These are phyloP conservation scores for Agelastica alni DNA, from an alignment of 2,888 invertebrate genomes.

Conservation along the genomic window DNA sequence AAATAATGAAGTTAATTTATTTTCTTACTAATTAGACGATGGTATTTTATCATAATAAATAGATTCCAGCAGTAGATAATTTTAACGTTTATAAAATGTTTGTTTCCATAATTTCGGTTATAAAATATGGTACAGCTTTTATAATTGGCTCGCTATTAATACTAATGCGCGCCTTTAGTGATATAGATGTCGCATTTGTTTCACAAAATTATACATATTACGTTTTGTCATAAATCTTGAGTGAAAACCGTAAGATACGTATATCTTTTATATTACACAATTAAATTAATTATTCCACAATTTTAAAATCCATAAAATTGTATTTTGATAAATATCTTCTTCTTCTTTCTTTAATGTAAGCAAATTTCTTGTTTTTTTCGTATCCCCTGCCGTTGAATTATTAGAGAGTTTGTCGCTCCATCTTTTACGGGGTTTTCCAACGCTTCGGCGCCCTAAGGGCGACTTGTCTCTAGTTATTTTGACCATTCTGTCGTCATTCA, in stretches of 20 bases:
- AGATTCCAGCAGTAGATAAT: slow-evolving; percentile 34
- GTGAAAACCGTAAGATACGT: not conserved
- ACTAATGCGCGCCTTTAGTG: slow-evolving; percentile 1
- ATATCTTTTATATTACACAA: too few relatives aligned
- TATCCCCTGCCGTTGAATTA: too few relatives aligned
- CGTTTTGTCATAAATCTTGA: not conserved
- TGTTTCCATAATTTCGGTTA: slow-evolving; percentile 28
- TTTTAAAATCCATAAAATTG: too few relatives aligned
- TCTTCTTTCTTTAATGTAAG: too few relatives aligned
- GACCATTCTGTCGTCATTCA: too few relatives aligned
- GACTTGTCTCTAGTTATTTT: too few relatives aligned
- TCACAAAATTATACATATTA: not conserved
- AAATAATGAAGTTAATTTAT: slow-evolving; percentile 38
- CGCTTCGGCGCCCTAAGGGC: too few relatives aligned
- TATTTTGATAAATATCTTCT: too few relatives aligned
- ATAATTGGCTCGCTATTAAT: slow-evolving; percentile 23
- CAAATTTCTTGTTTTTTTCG: too few relatives aligned
- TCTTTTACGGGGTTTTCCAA: too few relatives aligned
- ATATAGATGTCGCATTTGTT: slow-evolving; percentile 8
- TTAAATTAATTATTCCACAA: too few relatives aligned
- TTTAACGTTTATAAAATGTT: slow-evolving; percentile 32
- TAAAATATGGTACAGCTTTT: slow-evolving; percentile 23
- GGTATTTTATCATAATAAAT: slow-evolving; percentile 33
- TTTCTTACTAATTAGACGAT: slow-evolving; percentile 38
- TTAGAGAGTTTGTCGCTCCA: too few relatives aligned